phyloP scores from a whole-genome alignment of 2,888 invertebrate genomes.

The Pyralis farinalis region DNA sequence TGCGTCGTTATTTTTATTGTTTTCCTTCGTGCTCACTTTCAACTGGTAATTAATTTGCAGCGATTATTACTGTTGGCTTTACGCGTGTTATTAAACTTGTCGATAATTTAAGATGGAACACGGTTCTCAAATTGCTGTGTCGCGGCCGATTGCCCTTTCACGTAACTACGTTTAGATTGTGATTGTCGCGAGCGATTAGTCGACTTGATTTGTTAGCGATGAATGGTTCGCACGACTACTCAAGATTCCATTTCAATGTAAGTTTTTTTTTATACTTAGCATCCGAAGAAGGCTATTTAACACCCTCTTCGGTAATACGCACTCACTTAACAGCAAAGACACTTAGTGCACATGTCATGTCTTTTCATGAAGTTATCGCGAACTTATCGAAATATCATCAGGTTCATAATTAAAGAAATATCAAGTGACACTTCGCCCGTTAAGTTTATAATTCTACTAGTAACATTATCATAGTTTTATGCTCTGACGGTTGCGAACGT shows the following conservation, averaged over 20 bases:
- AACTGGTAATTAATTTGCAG: conserved; percentile 67
- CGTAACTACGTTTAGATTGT: conserved; percentile 60
- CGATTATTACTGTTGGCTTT: conserved; percentile 68
- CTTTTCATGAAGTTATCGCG: conserved; percentile 23
- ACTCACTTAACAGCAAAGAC: background rate
- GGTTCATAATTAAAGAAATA: conserved; percentile 39
- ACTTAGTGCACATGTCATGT: background rate
- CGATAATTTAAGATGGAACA: conserved; percentile 76
- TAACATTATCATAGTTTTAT: conserved; percentile 60
- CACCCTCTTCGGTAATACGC: background rate
- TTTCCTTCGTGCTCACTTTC: conserved; percentile 58
- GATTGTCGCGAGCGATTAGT: conserved; percentile 54
- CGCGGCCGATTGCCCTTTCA: conserved; percentile 60
- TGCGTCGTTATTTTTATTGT: conserved; percentile 56
- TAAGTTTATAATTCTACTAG: conserved; percentile 40
- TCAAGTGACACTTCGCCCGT: conserved; percentile 39
- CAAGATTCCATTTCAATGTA: conserved; percentile 52
- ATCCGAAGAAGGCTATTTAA: background rate
- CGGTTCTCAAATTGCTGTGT: conserved; percentile 68
- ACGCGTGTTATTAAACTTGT: conserved; percentile 75
- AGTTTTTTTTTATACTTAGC: conserved; percentile 33
- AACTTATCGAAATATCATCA: conserved; percentile 31
- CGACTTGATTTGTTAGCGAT: conserved; percentile 52
- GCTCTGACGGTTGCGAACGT: conserved; percentile 49
- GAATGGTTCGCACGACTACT: conserved; percentile 50